phyloP scores from a whole-genome alignment of 37 sponge, comb jelly and placozoan species.

The Mnemiopsis leidyi region DNA sequence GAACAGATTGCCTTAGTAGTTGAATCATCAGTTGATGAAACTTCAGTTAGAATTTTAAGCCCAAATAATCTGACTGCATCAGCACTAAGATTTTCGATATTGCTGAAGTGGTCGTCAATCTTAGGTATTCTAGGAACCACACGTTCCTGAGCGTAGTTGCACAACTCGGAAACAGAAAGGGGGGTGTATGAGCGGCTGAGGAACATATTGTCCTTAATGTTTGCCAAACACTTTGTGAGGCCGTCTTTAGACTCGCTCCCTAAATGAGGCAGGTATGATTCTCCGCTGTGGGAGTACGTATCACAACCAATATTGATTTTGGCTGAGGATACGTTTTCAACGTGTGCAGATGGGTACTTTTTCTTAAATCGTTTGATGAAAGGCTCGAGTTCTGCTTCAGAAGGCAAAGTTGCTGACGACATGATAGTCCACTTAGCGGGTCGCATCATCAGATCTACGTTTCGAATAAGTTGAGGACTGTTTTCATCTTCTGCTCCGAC shows the following conservation, averaged over 20 bases:
- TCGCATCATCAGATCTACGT: neutral
- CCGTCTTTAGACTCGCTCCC: neutral
- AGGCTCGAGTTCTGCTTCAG: constrained; percentile 2
- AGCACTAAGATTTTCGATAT: constrained; percentile 55
- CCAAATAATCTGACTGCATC: constrained; percentile 5
- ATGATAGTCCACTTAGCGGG: constrained; percentile 52
- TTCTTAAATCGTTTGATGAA: constrained; percentile 16
- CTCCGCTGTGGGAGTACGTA: neutral
- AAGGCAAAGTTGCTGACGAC: constrained; percentile 42
- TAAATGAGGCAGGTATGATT: neutral
- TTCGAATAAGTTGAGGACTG: neutral
- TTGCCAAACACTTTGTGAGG: neutral
- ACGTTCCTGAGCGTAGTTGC: neutral
- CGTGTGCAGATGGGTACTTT: neutral
- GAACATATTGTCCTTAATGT: constrained; percentile 31
- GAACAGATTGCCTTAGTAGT: neutral
- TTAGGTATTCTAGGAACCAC: neutral
- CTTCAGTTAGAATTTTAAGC: constrained; percentile 5
- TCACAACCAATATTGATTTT: constrained; percentile 35
- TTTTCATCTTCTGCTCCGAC: neutral
- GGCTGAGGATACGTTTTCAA: constrained; percentile 36
- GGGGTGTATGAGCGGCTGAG: constrained; percentile 32
- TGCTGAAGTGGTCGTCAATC: constrained; percentile 3
- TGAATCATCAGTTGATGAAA: neutral
- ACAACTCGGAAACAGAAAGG: constrained; percentile 21